Evolutionary conservation across 2,797 vertebrate species (phyloP), one percentile per base, ranked within the genome.

Genomic region (Moxostoma hubbsi): DNA sequence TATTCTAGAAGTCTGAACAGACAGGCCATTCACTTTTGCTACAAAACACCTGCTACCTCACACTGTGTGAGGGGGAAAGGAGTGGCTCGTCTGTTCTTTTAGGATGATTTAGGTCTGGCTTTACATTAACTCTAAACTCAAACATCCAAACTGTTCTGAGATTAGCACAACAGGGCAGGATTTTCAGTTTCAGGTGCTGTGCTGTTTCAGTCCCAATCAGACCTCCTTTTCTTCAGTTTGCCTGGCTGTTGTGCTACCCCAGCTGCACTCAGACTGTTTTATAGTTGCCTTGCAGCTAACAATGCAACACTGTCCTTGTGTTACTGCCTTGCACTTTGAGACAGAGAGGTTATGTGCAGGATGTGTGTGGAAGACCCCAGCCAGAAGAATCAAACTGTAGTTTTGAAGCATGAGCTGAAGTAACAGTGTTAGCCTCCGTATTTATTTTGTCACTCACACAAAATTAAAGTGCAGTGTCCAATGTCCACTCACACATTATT

Each of bases 281-380:
- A 55, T 83, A 61, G 47, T 77, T 84, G 83, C 76, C 83, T 80
- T 81, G 83, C 16, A 51, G 70, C 81, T 18, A 84, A 55, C 80
- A 85, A 77, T 81, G 82, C 90, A 91, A 86, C 87, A 89, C 84
- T 77, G 54, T 85, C 83, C 83, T 92, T 87, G 67, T 85, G 85
- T 91, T 91, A 89, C 89, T 77, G 66, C 76, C 63, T 50, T 77
- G 70, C 64, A 24, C 57, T 8, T 47, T 47, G 49, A 78, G 75
- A 81, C 79, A 45, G 9, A 9, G 61, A 58, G 11, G 11, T 57
- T 70, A 59, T 73, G 9, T 73, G 43, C 50, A 63, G 64, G 59
- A 62, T 10, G 59, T 62, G 59, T 77, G n/a, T 16, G 43, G 6
- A n/a, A 12, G 47, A 68, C 65, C n/a, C 16, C 65, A 62, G 58